phyloP scores from a whole-genome alignment of 2,113 vertebrate genomes.

The Cynoglossus semilaevis region DNA sequence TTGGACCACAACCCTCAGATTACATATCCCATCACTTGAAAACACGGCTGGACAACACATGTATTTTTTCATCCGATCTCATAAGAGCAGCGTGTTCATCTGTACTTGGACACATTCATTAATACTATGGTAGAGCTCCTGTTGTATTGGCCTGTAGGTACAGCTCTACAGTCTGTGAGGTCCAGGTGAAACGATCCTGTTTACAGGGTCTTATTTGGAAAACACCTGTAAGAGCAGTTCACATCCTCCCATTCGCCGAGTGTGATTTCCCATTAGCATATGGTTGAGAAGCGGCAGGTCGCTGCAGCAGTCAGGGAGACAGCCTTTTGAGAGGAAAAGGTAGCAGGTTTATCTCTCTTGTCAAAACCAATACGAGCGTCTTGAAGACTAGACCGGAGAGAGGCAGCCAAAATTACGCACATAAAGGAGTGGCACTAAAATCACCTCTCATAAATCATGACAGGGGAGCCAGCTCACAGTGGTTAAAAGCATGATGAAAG shows the following conservation, averaged over 20 bases:
- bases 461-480: slow-evolving; percentile 65
- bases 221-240: slow-evolving; percentile 56
- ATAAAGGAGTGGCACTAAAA: slow-evolving; percentile 71
- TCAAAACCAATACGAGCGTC: slow-evolving; percentile 70
- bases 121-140: not conserved
- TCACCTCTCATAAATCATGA: slow-evolving; percentile 68
- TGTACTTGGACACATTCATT: too few species aligned
- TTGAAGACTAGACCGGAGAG: slow-evolving; percentile 59
- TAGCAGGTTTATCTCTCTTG: slow-evolving; percentile 61
- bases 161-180: too few species aligned
- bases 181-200: slow-evolving; percentile 43
- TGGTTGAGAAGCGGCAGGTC: slow-evolving; percentile 44
- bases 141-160: not conserved
- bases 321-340: slow-evolving; percentile 51
- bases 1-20: too few species aligned
- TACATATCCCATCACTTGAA: too few species aligned
- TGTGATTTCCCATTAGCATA: slow-evolving; percentile 60
- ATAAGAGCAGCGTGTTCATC: too few species aligned
- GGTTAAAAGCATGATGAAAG: slow-evolving; percentile 72
- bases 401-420: slow-evolving; percentile 64
- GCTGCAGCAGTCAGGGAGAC: slow-evolving; percentile 49
- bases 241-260: slow-evolving; percentile 41
- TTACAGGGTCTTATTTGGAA: slow-evolving; percentile 38
- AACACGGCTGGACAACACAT: too few species aligned
- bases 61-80: too few species aligned